A percentile compares a stretch with the other conserved stretches of the same genome.
Evolutionary conservation across 2,797 vertebrate genomes (phyloP).

Genomic region (Acrocephalus scirpaceus): DNA sequence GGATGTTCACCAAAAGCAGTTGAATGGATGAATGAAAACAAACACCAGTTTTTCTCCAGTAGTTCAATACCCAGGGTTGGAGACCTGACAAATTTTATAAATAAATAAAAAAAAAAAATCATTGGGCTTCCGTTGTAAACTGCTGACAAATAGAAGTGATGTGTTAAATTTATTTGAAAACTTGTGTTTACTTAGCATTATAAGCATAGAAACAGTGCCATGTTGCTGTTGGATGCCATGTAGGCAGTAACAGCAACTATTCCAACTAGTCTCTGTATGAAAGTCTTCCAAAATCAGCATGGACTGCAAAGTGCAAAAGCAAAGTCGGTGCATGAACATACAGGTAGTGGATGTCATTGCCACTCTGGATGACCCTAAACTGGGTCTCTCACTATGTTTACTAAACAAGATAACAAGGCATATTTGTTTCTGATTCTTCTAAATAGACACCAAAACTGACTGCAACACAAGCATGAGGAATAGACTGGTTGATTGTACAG

Average conservation of each 20-base stretch:
- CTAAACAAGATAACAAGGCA: not conserved
- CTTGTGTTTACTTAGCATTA: not conserved
- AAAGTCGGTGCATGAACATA: not conserved
- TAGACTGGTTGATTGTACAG: not conserved
- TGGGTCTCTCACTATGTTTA: not conserved
- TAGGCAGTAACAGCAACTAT: not conserved
- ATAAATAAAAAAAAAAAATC: not conserved
- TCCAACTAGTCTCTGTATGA: not conserved
- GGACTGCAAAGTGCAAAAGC: not conserved
- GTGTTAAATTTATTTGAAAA: not conserved
- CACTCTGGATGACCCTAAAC: not conserved
- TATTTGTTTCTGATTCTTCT: not conserved
- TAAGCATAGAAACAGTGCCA: not conserved
- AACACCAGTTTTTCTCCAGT: not conserved
- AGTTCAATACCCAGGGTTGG: not conserved
- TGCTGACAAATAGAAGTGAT: not conserved
- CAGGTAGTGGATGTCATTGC: not conserved
- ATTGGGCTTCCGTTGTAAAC: not conserved
- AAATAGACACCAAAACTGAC: not conserved
- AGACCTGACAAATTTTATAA: not conserved
- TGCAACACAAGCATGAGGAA: not conserved
- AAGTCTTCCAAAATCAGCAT: not conserved
- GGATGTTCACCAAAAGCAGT: not conserved
- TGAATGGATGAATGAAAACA: not conserved
- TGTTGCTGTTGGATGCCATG: not conserved